A percentile compares a stretch with the other conserved stretches of the same genome.
Evolutionary conservation across 2,888 invertebrate species (phyloP).

Genomic region (Drosophila engyochracea): DNA sequence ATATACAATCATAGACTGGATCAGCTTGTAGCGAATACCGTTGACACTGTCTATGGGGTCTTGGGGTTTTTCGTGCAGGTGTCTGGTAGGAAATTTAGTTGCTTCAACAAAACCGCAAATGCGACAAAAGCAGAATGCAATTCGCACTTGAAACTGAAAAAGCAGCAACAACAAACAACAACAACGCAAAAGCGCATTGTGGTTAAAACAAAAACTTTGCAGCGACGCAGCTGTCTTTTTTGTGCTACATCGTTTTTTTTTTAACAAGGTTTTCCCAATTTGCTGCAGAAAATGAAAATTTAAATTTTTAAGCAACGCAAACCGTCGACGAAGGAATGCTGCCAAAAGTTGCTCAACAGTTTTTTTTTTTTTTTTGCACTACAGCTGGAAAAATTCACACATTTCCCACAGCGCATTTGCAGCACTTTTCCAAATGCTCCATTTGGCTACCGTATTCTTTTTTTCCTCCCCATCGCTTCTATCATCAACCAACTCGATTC

Average conservation of each 20-base stretch:
- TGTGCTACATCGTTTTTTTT: constrained; percentile 9
- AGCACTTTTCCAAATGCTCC: constrained; percentile 48
- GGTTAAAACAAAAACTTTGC: constrained; percentile 57
- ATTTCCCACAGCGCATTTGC: constrained; percentile 75
- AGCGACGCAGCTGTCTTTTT: constrained; percentile 40
- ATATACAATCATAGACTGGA: constrained; percentile 10
- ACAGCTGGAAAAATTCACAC: constrained; percentile 79
- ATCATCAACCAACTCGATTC: constrained; percentile 29
- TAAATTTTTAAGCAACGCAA: constrained; percentile 79
- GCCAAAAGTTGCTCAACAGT: constrained; percentile 66
- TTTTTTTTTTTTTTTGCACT: constrained; percentile 22
- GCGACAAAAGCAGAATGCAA: constrained; percentile 82
- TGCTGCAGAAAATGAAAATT: constrained; percentile 78
- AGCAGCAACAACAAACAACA: constrained; percentile 25
- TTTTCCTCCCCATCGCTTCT: constrained; percentile 7
- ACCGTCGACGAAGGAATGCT: constrained; percentile 44
- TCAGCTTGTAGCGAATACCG: constrained; percentile 27
- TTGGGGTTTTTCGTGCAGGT: constrained; percentile 40
- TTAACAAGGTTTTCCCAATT: constrained; percentile 60
- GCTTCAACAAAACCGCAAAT: constrained; percentile 76
- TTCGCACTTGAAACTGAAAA: constrained; percentile 77
- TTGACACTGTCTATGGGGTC: constrained; percentile 27
- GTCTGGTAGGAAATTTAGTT: constrained; percentile 60
- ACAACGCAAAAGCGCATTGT: constrained; percentile 51
- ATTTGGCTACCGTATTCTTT: constrained; percentile 27